A percentile compares a stretch with the other conserved stretches of the same genome.
These are phyloP conservation scores for Papilio helenus DNA, from an alignment of 1,140 invertebrate genomes.

Conservation along the genomic window DNA sequence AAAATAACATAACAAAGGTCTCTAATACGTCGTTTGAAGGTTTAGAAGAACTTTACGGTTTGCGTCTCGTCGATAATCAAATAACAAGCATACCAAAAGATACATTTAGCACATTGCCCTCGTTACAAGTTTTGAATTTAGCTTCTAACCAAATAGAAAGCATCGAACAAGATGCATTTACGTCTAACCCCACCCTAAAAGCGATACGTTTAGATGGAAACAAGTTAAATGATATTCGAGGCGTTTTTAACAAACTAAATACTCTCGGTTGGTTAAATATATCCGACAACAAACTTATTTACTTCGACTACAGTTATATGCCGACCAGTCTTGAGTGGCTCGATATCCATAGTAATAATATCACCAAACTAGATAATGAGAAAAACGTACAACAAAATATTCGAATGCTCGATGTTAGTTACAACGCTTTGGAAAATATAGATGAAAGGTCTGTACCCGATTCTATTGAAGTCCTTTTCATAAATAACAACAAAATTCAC, in stretches of 20 bases:
- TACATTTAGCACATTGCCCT: slow-evolving; percentile 86
- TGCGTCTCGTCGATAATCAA: slow-evolving; percentile 87
- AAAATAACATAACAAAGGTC: slow-evolving; percentile 87
- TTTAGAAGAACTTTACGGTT: slow-evolving; percentile 85
- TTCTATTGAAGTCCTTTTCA: slow-evolving; percentile 88
- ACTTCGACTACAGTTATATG: slow-evolving; percentile 88
- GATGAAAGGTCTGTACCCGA: slow-evolving; percentile 88
- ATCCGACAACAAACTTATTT: slow-evolving; percentile 86
- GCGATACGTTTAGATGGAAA: slow-evolving; percentile 88
- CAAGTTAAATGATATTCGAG: slow-evolving; percentile 86
- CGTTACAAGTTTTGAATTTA: slow-evolving; percentile 87
- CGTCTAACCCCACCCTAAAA: slow-evolving; percentile 86
- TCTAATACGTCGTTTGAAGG: slow-evolving; percentile 86
- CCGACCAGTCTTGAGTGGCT: slow-evolving; percentile 87
- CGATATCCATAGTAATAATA: slow-evolving; percentile 88
- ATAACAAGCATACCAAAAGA: slow-evolving; percentile 87
- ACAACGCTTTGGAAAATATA: slow-evolving; percentile 88
- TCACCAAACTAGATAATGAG: slow-evolving; percentile 87
- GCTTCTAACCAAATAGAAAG: slow-evolving; percentile 87
- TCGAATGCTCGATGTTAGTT: slow-evolving; percentile 90
- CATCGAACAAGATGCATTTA: slow-evolving; percentile 87
- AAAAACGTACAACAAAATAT: slow-evolving; percentile 91
- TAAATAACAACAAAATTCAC: slow-evolving; percentile 91
- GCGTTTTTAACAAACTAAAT: slow-evolving; percentile 86
- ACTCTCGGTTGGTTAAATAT: slow-evolving; percentile 89